Evolutionary conservation across 2,797 vertebrate genomes (phyloP).

Genomic region (Acanthopagrus latus): DNA sequence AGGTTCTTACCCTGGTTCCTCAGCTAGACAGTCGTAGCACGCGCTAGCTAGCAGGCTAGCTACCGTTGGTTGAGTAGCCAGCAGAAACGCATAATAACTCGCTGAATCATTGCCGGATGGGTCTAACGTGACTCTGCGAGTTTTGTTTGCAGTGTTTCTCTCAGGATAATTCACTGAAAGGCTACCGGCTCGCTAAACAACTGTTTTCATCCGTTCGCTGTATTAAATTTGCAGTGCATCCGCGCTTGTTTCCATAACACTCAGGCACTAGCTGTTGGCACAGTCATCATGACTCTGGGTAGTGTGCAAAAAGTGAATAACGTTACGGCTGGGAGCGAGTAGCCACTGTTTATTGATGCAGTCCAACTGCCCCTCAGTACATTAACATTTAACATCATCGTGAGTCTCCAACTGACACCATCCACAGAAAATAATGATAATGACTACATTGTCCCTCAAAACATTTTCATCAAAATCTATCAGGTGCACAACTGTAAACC

Average conservation of each 20-base stretch:
- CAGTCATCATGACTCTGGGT: slow-evolving; percentile 78
- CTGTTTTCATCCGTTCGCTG: slow-evolving; percentile 40
- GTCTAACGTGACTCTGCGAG: slow-evolving; percentile 82
- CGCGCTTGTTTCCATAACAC: slow-evolving; percentile 75
- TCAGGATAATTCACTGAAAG: slow-evolving; percentile 34
- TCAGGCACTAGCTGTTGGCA: slow-evolving; percentile 70
- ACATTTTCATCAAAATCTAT: slow-evolving; percentile 3
- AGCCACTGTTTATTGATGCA: slow-evolving; percentile 62
- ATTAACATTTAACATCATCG: slow-evolving; percentile 8
- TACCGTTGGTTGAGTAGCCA: slow-evolving; percentile 63
- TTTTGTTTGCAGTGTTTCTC: slow-evolving; percentile 67
- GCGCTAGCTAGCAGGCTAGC: slow-evolving; percentile 81
- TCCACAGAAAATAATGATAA: neutral
- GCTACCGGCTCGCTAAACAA: slow-evolving; percentile 31
- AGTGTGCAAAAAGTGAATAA: slow-evolving; percentile 84
- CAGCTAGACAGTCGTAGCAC: slow-evolving; percentile 71
- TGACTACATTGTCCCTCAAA: neutral
- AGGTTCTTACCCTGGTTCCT: slow-evolving; percentile 53
- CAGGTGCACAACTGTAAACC: neutral
- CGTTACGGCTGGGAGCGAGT: slow-evolving; percentile 61
- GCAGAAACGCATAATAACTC: slow-evolving; percentile 83
- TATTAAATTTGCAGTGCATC: slow-evolving; percentile 56
- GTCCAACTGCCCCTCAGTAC: slow-evolving; percentile 18
- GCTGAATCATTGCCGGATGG: slow-evolving; percentile 87
- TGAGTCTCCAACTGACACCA: neutral